phyloP scores from a whole-genome alignment of 2,113 vertebrate species.

The Etia nguti region DNA sequence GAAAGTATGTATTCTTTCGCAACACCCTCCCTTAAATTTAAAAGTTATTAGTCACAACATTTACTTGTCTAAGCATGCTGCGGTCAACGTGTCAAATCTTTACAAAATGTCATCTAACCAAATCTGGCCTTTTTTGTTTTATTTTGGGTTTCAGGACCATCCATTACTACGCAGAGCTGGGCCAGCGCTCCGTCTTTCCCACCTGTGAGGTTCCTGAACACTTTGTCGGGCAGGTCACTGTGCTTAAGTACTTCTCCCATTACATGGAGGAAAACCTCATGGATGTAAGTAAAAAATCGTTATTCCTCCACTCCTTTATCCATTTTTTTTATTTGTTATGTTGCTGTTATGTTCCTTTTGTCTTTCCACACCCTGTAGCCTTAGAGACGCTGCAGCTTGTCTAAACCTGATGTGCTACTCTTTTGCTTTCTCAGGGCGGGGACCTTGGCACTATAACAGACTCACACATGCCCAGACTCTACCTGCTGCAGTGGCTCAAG shows the following conservation, averaged over 20 bases:
- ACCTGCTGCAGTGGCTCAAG: slow-evolving; percentile 96
- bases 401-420: background rate
- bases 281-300: slow-evolving; percentile 83
- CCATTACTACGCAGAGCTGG: slow-evolving; percentile 92
- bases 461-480: slow-evolving; percentile 84
- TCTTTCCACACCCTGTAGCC: slow-evolving; percentile 3
- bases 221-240: slow-evolving; percentile 92
- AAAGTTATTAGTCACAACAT: slow-evolving; percentile 4
- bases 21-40: background rate
- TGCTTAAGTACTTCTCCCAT: slow-evolving; percentile 96
- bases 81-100: background rate
- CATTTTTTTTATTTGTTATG: background rate
- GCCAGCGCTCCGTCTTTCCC: slow-evolving; percentile 87
- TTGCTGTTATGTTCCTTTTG: background rate
- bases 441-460: slow-evolving; percentile 86
- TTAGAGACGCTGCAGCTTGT: slow-evolving; percentile 14
- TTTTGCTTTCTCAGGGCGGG: slow-evolving; percentile 79
- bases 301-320: background rate
- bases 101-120: background rate
- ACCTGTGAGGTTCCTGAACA: slow-evolving; percentile 88
- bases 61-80: slow-evolving; percentile 13
- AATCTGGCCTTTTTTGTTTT: background rate
- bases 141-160: slow-evolving; percentile 78
- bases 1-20: slow-evolving; percentile 79
- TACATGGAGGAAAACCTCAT: slow-evolving; percentile 99